Base-by-base conservation (phyloP, 2,888 invertebrate species). In the Drosophila subsilvestris region DNA sequence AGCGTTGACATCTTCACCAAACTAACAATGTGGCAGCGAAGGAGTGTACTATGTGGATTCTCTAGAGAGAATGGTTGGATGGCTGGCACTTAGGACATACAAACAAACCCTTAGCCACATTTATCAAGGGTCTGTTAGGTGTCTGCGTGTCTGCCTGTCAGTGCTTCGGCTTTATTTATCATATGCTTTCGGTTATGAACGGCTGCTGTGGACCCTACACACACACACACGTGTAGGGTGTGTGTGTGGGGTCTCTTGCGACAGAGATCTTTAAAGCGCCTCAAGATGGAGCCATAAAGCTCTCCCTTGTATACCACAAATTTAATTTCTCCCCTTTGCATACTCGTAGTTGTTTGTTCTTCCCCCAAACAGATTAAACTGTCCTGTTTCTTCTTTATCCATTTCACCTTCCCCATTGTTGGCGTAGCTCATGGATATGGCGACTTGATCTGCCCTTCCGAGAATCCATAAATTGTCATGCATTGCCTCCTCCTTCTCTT, bases 171-270 rank as follows among this genome's bases (percentile, higher is more conserved):
- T 37, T 80, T 86, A 69, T 80, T 80, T 84, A 77, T 84, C 86
- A 82, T 86, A 84, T 86, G 81, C 80, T 72, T 57, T 48, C 61
- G 68, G 61, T 71, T 78, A 63, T 68, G 74, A 84, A 73, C 69
- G 57, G 55, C 70, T 68, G 62, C 59, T 44, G 49, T 18, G 58
- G 37, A 49, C 43, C 58, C 62, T 66, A 68, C 60, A 75, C 50
- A 58, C n/a, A 5, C 32, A 32, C 32, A 12, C 32, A 32, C 32
- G 10, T n/a, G n/a, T n/a, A n/a, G n/a, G n/a, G n/a, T n/a, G n/a
- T 32, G 32, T 12, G 32, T 32, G 27, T 27, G 8, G 9, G 8
- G 27, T 27, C 9, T 9, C 27, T 27, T 27, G 32, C 32, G 32
- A 32, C 14, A 14, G 7, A 37, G 37, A 37, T 37, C 37, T 37